These are phyloP conservation scores for Lepidurus arcticus DNA, from an alignment of 1,140 invertebrate species.

Conservation along the genomic window DNA sequence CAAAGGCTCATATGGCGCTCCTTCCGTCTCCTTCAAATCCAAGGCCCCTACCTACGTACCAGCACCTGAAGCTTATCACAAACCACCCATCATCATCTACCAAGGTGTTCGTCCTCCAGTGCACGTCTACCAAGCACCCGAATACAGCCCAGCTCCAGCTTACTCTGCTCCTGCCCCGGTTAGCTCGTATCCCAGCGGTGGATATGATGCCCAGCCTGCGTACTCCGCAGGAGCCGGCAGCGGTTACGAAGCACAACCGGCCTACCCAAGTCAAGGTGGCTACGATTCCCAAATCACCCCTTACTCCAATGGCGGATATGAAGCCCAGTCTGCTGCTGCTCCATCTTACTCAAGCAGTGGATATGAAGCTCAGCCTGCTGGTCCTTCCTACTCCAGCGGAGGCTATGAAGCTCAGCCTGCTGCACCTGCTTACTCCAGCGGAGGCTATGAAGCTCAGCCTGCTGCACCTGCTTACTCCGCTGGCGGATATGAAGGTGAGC, in stretches of 20 bases:
- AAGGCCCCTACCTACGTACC: constrained; percentile 40
- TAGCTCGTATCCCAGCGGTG: neutral
- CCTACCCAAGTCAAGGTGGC: neutral
- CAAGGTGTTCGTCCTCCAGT: constrained; percentile 46
- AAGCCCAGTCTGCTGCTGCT: neutral
- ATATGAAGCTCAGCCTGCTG: neutral
- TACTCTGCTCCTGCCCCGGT: constrained; percentile 25
- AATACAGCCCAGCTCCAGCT: constrained; percentile 26
- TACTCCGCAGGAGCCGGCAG: neutral
- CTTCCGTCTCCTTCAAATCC: constrained; percentile 23
- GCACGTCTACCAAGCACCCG: constrained; percentile 42
- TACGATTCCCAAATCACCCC: neutral
- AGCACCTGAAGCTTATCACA: constrained; percentile 43
- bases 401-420: neutral
- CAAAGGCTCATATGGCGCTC: constrained; percentile 27
- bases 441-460: constrained; percentile 7
- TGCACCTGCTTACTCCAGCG: neutral
- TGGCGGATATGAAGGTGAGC: neutral
- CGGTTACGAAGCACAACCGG: constrained; percentile 11
- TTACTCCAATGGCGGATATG: neutral
- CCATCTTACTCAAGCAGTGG: neutral
- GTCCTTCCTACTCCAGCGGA: constrained; percentile 21
- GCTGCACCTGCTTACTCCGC: constrained; percentile 24
- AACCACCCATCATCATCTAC: constrained; percentile 48
- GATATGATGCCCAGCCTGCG: neutral